Percentiles rank a stretch among this genome's conserved stretches.
Conservation (phyloP, 2,888 invertebrate genomes). For the Alentia gelatinosa region DNA sequence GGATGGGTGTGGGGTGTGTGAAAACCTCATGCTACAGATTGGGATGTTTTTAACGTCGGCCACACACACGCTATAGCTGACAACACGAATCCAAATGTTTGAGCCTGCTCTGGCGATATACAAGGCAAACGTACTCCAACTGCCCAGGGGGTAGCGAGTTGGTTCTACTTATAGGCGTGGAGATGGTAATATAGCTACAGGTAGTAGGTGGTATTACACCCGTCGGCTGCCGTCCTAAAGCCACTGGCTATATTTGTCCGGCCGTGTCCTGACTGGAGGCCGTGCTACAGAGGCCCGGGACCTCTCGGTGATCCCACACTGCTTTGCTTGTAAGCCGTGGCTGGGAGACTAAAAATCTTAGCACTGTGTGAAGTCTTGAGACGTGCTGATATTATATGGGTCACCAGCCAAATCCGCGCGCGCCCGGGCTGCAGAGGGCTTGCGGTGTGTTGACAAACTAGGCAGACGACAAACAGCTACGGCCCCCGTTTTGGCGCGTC, state of each 20-base stretch:
- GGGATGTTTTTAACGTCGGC: too few relatives aligned
- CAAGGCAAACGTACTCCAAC: too few relatives aligned
- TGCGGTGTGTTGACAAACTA: constrained; percentile 46
- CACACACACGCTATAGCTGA: too few relatives aligned
- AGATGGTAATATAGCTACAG: too few relatives aligned
- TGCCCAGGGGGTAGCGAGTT: too few relatives aligned
- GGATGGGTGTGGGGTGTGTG: too few relatives aligned
- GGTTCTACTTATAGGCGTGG: too few relatives aligned
- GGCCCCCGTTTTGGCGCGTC: not conserved
- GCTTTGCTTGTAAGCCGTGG: not conserved
- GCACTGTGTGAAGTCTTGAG: not conserved
- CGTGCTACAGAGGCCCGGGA: not conserved
- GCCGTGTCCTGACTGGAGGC: not conserved
- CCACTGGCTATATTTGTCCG: not conserved
- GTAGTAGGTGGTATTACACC: not conserved
- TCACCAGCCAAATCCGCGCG: constrained; percentile 33
- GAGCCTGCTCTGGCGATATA: too few relatives aligned
- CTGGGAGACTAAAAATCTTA: constrained; percentile 14
- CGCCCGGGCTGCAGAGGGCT: not conserved
- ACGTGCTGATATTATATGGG: constrained; percentile 43
- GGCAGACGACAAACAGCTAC: constrained; percentile 22
- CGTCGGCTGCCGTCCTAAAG: too few relatives aligned
- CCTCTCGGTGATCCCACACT: not conserved
- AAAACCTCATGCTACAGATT: too few relatives aligned
- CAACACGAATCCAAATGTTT: too few relatives aligned